Conservation (phyloP, 2,888 invertebrate species). For the Perizoma affinitatum region DNA sequence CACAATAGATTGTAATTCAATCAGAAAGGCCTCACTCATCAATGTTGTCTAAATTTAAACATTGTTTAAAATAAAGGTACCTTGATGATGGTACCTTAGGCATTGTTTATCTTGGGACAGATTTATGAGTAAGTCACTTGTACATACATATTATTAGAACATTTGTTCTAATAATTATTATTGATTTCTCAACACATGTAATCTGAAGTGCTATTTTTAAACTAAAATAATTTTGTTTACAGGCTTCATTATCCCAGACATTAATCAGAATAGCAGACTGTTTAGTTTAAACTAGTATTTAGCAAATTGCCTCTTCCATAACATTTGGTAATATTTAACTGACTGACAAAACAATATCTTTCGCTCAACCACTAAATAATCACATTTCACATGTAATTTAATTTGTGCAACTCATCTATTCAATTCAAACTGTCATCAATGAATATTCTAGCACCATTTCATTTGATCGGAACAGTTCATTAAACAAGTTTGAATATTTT, state of each 20-base stretch:
- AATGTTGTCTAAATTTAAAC: neutral
- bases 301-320: neutral
- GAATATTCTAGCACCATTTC: too few species aligned
- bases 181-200: slow-evolving; percentile 10
- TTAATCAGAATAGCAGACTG: slow-evolving; percentile 21
- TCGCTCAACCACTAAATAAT: neutral
- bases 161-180: neutral
- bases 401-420: too few species aligned
- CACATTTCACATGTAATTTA: too few species aligned
- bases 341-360: slow-evolving; percentile 6
- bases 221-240: slow-evolving; percentile 35
- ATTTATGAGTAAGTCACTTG: too few species aligned
- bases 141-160: too few species aligned
- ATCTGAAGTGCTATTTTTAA: slow-evolving; percentile 18
- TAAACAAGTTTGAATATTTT: slow-evolving; percentile 41
- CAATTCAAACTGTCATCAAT: too few species aligned
- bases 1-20: too few species aligned
- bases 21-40: too few species aligned
- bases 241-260: slow-evolving; percentile 33
- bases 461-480: neutral
- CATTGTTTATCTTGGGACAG: too few species aligned
- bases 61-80: neutral
- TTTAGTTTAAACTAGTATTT: slow-evolving; percentile 12
- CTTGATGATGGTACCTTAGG: neutral
- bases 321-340: neutral